These are phyloP conservation scores for Chymomyza fuscimana DNA, from an alignment of 2,888 invertebrate species.

Conservation along the genomic window DNA sequence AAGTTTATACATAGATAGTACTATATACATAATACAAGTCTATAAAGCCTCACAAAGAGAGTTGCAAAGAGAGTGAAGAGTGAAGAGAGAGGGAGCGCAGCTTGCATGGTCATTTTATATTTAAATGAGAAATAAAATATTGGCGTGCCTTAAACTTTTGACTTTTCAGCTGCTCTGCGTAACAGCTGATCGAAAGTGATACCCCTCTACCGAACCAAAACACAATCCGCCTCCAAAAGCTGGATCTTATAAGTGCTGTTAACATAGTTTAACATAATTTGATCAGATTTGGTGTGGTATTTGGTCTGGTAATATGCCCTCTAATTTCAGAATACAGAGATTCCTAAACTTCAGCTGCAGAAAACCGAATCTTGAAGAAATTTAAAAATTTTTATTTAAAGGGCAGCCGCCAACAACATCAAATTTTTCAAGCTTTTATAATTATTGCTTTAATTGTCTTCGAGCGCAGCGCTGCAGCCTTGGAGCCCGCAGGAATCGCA, in stretches of 20 bases:
- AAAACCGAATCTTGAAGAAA: no score
- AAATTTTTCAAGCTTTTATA: background rate
- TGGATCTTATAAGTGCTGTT: no score
- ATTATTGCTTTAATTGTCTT: background rate
- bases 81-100: background rate
- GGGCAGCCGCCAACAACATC: no score
- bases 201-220: background rate
- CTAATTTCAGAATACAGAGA: no score
- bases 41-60: background rate
- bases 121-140: background rate
- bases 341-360: no score
- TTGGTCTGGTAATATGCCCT: no score
- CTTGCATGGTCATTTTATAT: background rate
- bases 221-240: background rate
- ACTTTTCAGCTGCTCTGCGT: background rate
- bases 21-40: background rate
- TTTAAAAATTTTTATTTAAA: no score
- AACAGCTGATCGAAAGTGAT: background rate
- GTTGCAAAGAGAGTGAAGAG: background rate
- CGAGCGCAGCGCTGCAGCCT: background rate
- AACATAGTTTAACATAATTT: no score
- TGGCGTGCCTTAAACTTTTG: background rate
- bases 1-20: background rate
- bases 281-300: no score
- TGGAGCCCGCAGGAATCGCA: background rate